Conservation (phyloP, 2,113 vertebrate genomes). For the Gambusia affinis region DNA sequence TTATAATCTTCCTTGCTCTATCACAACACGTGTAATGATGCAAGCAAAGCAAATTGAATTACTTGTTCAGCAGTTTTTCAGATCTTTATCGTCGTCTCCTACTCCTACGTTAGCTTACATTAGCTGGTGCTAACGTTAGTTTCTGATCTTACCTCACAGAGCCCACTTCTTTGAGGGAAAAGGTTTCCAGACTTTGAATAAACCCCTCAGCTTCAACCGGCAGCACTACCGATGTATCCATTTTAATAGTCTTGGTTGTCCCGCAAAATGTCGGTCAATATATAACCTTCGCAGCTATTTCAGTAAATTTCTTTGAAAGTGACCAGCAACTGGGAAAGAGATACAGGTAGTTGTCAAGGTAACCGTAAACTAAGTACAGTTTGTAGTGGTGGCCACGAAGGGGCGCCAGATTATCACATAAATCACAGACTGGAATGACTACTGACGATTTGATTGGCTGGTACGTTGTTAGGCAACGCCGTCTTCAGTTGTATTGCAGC, state of each 20-base stretch:
- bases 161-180: conserved; percentile 82
- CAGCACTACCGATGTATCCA: conserved; percentile 72
- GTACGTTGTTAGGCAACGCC: conserved; percentile 1
- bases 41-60: too few species aligned
- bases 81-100: too few species aligned
- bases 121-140: background rate
- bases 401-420: conserved; percentile 23
- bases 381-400: conserved; percentile 17
- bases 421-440: background rate
- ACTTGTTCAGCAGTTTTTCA: too few species aligned
- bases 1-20: too few species aligned
- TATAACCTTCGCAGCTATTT: background rate
- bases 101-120: background rate
- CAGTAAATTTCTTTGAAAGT: background rate
- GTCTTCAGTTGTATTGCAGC: background rate
- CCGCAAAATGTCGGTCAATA: background rate
- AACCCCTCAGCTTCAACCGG: conserved; percentile 84
- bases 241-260: background rate
- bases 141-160: conserved; percentile 73
- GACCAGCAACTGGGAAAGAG: background rate
- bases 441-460: background rate
- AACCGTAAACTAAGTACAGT: conserved; percentile 48
- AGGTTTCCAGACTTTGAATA: conserved; percentile 79
- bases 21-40: too few species aligned
- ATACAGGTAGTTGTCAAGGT: conserved; percentile 63